Evolutionary conservation across 2,113 vertebrate species (phyloP), one percentile per base, ranked within the genome.

Genomic region (Amblyopsis rosae): DNA sequence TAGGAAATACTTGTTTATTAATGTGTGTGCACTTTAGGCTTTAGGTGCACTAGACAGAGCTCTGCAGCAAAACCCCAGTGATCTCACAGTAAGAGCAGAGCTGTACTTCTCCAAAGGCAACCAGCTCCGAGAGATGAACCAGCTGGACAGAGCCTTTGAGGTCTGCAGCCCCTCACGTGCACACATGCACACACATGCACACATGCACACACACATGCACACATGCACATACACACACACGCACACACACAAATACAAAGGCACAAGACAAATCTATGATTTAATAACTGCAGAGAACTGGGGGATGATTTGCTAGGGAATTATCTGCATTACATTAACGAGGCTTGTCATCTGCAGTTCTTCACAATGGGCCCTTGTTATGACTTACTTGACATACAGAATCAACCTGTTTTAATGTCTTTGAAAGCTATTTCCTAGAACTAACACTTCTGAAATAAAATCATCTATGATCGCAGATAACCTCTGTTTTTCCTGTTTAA

Each of bases 91-190:
- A 47, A 85, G 87, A 73, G 95, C 96, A 56, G 96, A 98, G 82
- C 94, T 98, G 15, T 90, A 95, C 74, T 98, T 98, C 83, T 96
- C 95, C 51, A 95, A 95, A 93, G 96, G 96, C 86, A 98, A 98
- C 84, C 95, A 96, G 67, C 90, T 96, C 49, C 89, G 96, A 82
- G 96, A 98, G 82, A 94, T 96, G 83, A 96, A 96, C 82, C 93
- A 89, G 75, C 90, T 97, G 69, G 94, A 96, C 74, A 89, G 88
- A 79, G 96, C 96, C 76, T 96, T 96, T 0, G 87, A 98, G 95
- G 96, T 98, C 55, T 1, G 11, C 9, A n/a, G 49, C 13, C 49
- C 13, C 35, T 41, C 35, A 41, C 26, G 2, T 26, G 26, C 26
- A 26, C 26, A 26, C 26, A 26, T 2, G 3, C 48, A 49, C 48